phyloP scores from a whole-genome alignment of 2,113 vertebrate species.

The Hippoglossus stenolepis region DNA sequence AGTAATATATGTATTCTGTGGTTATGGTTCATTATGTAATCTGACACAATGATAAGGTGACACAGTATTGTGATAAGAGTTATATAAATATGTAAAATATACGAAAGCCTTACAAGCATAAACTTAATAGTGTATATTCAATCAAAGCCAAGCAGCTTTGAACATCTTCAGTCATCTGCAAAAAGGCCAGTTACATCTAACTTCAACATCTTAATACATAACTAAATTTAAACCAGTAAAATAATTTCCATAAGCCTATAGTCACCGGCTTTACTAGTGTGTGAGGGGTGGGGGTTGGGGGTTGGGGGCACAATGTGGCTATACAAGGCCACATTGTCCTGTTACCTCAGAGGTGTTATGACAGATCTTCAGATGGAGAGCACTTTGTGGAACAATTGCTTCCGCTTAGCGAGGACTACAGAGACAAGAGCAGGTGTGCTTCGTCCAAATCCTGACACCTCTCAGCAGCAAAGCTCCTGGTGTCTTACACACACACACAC shows the following conservation, averaged over 20 bases:
- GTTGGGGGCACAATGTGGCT: neutral
- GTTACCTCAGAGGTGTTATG: conserved; percentile 37
- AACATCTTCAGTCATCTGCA: no score
- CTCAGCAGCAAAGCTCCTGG: neutral
- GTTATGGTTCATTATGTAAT: neutral
- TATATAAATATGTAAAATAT: no score
- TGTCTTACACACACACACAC: neutral
- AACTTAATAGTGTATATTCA: no score
- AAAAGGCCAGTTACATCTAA: no score
- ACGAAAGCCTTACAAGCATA: no score
- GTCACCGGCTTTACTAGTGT: no score
- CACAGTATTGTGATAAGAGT: neutral
- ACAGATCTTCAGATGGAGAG: conserved; percentile 42
- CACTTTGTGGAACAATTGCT: conserved; percentile 37
- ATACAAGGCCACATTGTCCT: neutral
- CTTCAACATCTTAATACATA: no score
- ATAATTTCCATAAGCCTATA: no score
- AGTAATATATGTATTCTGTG: neutral
- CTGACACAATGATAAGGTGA: neutral
- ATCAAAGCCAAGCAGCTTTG: no score
- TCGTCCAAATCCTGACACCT: conserved; percentile 46
- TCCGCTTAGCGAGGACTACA: conserved; percentile 30
- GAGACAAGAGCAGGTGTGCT: conserved; percentile 44
- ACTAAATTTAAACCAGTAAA: no score
- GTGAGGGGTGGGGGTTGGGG: no score